Evolutionary conservation across 2,113 vertebrate genomes (phyloP), one percentile per base, ranked within the genome.

Genomic region (Gopherus evgoodei): DNA sequence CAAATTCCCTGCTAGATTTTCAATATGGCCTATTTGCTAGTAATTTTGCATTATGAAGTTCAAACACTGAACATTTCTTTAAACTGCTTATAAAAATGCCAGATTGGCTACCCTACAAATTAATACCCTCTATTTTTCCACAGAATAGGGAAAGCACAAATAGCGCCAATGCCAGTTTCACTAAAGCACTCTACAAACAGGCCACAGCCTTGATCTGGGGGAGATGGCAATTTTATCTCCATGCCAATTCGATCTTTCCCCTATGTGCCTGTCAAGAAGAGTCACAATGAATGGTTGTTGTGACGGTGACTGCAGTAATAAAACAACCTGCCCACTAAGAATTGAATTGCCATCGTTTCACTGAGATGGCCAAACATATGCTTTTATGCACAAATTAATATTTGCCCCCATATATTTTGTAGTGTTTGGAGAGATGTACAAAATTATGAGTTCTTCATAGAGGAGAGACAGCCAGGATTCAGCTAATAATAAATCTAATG

Each of bases 1-100:
- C 27, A 88, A 57, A 42, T 78, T 83, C 52, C 5, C 90, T 90
- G 91, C 90, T 76, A 97, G 47, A 89, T 92, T 90, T 93, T 96
- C 88, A 92, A 91, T 72, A 89, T 87, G 69, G 80, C 57, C 83
- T 14, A 95, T 59, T 42, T 94, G 72, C 78, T 95, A 93, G n/a
- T 76, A 25, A 65, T 95, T 98, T 95, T 88, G 89, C 10, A 86
- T 88, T 57, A 91, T 93, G 49, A 95, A 95, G 84, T 95, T 95
- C 42, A 89, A 91, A 90, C 69, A 91, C 96, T 95, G 93, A 95
- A 94, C 84, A 93, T 62, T 53, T 7, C 35, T 69, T 6, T 16
- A 44, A 76, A 27, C 16, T 24, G 69, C 21, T 72, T 22, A 19
- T 42, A 72, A 72, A 72, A 95, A 94, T 93, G 38, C 78, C 90